phyloP scores from a whole-genome alignment of 2,797 vertebrate species.

The Leptodactylus fallax region DNA sequence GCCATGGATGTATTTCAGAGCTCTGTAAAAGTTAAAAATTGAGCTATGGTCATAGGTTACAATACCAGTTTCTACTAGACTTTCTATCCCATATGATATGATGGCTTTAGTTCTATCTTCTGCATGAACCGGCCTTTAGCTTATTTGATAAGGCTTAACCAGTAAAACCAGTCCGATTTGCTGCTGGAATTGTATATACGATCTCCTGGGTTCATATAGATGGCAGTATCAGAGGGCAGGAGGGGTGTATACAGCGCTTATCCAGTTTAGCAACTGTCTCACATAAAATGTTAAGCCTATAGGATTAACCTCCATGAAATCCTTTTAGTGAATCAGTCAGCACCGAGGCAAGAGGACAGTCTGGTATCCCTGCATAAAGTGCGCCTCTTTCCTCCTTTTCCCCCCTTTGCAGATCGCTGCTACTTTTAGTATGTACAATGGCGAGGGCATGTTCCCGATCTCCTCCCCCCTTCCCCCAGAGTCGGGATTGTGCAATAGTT shows the following conservation, averaged over 20 bases:
- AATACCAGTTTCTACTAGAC: no score
- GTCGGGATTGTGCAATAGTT: slow-evolving; percentile 66
- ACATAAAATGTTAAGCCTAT: slow-evolving; percentile 37
- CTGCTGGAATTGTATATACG: not conserved
- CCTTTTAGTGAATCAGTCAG: slow-evolving; percentile 45
- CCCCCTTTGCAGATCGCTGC: slow-evolving; percentile 28
- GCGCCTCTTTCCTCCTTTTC: slow-evolving; percentile 23
- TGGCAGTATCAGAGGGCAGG: not conserved
- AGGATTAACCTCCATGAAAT: slow-evolving; percentile 42
- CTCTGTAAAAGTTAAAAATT: no score
- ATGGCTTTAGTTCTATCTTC: not conserved
- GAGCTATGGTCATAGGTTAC: no score
- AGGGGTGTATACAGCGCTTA: slow-evolving; percentile 13
- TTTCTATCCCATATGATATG: not conserved
- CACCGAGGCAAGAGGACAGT: slow-evolving; percentile 12
- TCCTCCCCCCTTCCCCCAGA: slow-evolving; percentile 28
- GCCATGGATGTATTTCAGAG: no score
- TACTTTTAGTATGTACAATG: slow-evolving; percentile 36
- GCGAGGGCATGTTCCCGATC: not conserved
- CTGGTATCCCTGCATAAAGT: slow-evolving; percentile 20
- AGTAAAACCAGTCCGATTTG: not conserved
- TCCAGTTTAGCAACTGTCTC: slow-evolving; percentile 46
- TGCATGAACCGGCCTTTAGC: no score
- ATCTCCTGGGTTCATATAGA: slow-evolving; percentile 2
- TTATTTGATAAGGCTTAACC: not conserved